A percentile compares a stretch with the other conserved stretches of the same genome.
phyloP scores from a whole-genome alignment of 1,140 invertebrate genomes.

The Gryon sp. region DNA sequence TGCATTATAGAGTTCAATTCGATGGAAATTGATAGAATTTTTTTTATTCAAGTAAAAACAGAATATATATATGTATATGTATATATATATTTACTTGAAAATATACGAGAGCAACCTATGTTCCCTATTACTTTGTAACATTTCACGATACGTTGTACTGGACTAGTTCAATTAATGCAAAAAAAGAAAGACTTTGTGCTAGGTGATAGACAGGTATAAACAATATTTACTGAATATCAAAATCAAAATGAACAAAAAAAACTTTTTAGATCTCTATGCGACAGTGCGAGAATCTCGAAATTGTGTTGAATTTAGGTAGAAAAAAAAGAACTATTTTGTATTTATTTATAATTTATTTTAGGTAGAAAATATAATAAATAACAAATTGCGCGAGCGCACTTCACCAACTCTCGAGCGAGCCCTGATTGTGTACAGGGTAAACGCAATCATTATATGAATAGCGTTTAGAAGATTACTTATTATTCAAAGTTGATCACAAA shows the following conservation, averaged over 20 bases:
- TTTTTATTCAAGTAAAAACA: no score
- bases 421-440: not conserved
- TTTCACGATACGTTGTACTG: slow-evolving; percentile 57
- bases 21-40: slow-evolving; percentile 37
- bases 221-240: slow-evolving; percentile 66
- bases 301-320: slow-evolving; percentile 78
- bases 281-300: slow-evolving; percentile 71
- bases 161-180: slow-evolving; percentile 73
- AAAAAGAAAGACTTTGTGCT: slow-evolving; percentile 66
- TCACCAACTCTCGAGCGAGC: slow-evolving; percentile 11
- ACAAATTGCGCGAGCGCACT: slow-evolving; percentile 65
- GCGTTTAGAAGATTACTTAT: slow-evolving; percentile 51
- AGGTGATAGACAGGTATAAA: slow-evolving; percentile 60
- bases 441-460: slow-evolving; percentile 33
- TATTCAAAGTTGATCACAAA: slow-evolving; percentile 47
- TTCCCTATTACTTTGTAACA: slow-evolving; percentile 73
- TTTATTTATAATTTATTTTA: slow-evolving; percentile 80
- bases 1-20: slow-evolving; percentile 22
- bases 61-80: no score
- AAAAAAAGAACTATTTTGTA: slow-evolving; percentile 75
- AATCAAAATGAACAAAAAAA: no score
- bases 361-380: slow-evolving; percentile 77
- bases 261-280: slow-evolving; percentile 65
- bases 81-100: no score
- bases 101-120: slow-evolving; percentile 65